Evolutionary conservation across 2,797 vertebrate genomes (phyloP).

Genomic region (Propithecus perrieri): DNA sequence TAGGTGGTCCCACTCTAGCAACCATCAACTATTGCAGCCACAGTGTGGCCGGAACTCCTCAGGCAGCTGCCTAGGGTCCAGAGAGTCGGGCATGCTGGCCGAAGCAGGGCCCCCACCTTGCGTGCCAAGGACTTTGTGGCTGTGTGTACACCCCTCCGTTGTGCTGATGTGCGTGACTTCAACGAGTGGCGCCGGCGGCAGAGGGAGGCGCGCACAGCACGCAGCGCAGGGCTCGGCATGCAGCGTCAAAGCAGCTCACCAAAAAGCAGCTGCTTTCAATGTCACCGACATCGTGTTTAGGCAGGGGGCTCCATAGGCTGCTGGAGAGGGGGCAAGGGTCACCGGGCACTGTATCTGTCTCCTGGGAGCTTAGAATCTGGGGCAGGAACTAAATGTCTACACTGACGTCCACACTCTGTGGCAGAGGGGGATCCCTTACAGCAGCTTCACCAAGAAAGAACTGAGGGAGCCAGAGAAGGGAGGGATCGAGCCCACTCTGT

Average conservation of each 20-base stretch:
- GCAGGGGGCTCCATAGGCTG: fast-evolving
- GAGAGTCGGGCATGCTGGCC: neutral
- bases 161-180: neutral
- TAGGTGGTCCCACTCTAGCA: neutral
- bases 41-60: neutral
- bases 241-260: no score
- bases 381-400: neutral
- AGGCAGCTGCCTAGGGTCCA: neutral
- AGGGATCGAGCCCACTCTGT: no score
- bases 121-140: neutral
- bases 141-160: fast-evolving
- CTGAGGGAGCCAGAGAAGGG: neutral
- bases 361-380: neutral
- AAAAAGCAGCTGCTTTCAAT: neutral
- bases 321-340: neutral
- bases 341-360: neutral
- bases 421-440: fast-evolving
- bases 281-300: neutral
- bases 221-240: fast-evolving
- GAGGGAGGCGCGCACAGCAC: fast-evolving
- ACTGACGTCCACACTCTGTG: neutral
- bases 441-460: neutral
- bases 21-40: neutral
- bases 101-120: fast-evolving
- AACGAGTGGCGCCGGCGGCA: fast-evolving